Evolutionary conservation across 2,113 vertebrate species (phyloP).

Genomic region (Aramus guarauna): DNA sequence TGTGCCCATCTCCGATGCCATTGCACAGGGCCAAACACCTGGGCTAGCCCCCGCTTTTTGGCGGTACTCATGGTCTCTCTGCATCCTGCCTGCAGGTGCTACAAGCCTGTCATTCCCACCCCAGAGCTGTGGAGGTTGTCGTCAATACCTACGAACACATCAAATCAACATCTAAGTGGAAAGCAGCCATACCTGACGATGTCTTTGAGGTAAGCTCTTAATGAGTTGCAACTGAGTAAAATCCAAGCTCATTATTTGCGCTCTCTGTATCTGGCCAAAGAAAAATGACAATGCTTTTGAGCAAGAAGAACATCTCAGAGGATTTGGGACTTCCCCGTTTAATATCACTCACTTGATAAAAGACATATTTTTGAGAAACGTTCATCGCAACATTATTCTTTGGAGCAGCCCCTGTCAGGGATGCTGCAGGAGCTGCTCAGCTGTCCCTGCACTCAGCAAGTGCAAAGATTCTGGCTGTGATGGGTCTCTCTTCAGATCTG

Average conservation of each 20-base stretch:
- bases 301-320: not conserved
- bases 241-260: not conserved
- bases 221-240: not conserved
- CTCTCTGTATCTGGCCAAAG: not conserved
- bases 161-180: slow-evolving; percentile 85
- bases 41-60: not conserved
- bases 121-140: slow-evolving; percentile 85
- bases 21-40: not conserved
- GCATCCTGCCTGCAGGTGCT: slow-evolving; percentile 80
- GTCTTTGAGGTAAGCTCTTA: slow-evolving; percentile 81
- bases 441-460: not conserved
- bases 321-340: not conserved
- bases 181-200: slow-evolving; percentile 82
- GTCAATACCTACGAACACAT: slow-evolving; percentile 88
- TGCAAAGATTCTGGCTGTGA: not conserved
- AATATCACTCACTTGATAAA: not conserved
- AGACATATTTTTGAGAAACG: not conserved
- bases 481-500: not conserved
- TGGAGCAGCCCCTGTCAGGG: not conserved
- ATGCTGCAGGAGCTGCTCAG: not conserved
- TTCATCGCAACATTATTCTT: not conserved
- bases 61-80: not conserved
- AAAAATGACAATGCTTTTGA: not conserved
- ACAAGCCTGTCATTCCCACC: slow-evolving; percentile 83
- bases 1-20: not conserved